Evolutionary conservation across 2,888 invertebrate species (phyloP).

Genomic region (Rugalucina vietnamica): DNA sequence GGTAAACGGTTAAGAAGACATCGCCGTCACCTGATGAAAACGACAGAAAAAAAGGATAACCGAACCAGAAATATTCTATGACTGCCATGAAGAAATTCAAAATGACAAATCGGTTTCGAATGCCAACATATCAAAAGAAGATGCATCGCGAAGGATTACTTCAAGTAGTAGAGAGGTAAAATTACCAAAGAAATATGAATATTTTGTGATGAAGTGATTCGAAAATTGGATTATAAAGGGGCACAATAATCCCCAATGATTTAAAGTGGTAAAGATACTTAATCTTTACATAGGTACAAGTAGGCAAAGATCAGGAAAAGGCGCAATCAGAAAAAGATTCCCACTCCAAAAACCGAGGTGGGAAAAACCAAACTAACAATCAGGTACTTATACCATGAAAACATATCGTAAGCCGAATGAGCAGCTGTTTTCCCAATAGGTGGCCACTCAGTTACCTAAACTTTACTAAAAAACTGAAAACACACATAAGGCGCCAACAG

Average conservation of each 20-base stretch:
- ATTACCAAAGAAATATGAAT: neutral
- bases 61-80: neutral
- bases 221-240: neutral
- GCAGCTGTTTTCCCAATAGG: too few species aligned
- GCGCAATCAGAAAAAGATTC: too few species aligned
- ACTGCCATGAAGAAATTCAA: neutral
- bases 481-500: too few species aligned
- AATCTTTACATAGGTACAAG: conserved; percentile 4
- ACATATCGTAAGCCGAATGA: too few species aligned
- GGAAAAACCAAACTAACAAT: too few species aligned
- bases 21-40: neutral
- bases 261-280: neutral
- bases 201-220: conserved; percentile 7
- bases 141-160: neutral
- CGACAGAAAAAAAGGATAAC: neutral
- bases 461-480: too few species aligned
- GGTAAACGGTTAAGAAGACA: neutral
- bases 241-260: neutral
- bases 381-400: too few species aligned
- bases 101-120: neutral
- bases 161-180: neutral
- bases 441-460: too few species aligned
- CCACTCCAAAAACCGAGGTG: too few species aligned
- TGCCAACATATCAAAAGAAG: neutral
- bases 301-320: too few species aligned